Conservation (phyloP, 2,113 vertebrate genomes). For the Ondatra zibethicus region DNA sequence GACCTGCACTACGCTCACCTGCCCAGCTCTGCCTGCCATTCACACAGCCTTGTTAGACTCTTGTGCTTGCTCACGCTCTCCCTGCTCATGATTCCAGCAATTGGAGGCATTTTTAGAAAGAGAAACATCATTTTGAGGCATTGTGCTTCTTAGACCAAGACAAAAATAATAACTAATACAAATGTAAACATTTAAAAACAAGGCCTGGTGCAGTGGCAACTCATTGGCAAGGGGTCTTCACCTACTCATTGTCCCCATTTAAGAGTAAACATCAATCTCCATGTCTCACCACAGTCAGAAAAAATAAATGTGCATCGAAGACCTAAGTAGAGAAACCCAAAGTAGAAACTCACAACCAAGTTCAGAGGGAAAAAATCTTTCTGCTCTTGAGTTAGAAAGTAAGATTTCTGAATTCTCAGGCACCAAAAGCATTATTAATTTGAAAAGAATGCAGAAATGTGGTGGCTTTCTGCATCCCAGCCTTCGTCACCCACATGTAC, state of each 20-base stretch:
- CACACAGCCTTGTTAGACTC: background rate
- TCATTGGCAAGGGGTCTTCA: background rate
- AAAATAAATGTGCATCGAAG: background rate
- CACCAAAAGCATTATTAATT: background rate
- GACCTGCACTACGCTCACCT: background rate
- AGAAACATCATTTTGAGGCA: constrained; percentile 8
- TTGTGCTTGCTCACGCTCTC: background rate
- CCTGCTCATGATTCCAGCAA: background rate
- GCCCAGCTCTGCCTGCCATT: background rate
- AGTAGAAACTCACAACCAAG: background rate
- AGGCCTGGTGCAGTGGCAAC: background rate
- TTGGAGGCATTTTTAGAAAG: background rate
- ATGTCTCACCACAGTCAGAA: background rate
- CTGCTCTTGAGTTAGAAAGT: background rate
- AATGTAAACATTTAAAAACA: constrained; percentile 24
- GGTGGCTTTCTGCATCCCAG: background rate
- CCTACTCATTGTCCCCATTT: background rate
- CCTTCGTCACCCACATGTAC: too few species aligned
- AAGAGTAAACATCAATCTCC: background rate
- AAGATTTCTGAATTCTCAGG: background rate
- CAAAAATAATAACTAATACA: constrained; percentile 29
- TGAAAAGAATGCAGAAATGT: background rate
- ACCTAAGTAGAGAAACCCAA: background rate
- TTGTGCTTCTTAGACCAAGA: background rate
- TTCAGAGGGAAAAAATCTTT: background rate